Conservation (phyloP, 2,113 vertebrate genomes). For the Lonchura striata region DNA sequence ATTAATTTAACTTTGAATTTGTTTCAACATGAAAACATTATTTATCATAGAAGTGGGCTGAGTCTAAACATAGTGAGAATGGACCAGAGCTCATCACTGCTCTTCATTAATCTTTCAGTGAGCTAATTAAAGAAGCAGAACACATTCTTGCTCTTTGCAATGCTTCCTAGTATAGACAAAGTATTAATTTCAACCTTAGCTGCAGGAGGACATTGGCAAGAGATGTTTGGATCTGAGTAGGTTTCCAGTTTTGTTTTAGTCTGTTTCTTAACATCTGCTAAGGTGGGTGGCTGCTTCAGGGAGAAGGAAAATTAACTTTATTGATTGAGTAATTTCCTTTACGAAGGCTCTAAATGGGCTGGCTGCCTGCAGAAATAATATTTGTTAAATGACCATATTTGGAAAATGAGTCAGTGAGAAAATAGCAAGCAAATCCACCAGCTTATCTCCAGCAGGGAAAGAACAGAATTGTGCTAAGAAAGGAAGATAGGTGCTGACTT, state of each 20-base stretch:
- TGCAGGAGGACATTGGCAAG: neutral
- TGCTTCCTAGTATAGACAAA: neutral
- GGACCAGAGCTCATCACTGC: neutral
- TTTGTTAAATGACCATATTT: constrained; percentile 42
- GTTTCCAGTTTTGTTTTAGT: constrained; percentile 28
- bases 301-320: constrained; percentile 34
- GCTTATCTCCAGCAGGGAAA: constrained; percentile 19
- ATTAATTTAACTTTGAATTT: neutral
- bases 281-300: constrained; percentile 40
- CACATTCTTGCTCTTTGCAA: neutral
- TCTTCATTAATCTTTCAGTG: neutral
- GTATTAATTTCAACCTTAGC: neutral
- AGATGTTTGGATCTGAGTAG: neutral
- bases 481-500: neutral
- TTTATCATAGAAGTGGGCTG: neutral
- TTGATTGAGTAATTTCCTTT: constrained; percentile 63
- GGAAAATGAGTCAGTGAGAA: constrained; percentile 55
- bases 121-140: neutral
- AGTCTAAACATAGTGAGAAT: neutral
- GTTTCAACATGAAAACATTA: neutral
- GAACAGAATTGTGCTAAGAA: neutral
- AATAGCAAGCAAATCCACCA: constrained; percentile 33
- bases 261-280: constrained; percentile 37
- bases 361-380: constrained; percentile 44
- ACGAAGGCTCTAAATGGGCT: constrained; percentile 26